Evolutionary conservation across 2,113 vertebrate species (phyloP).

Genomic region (Hyaena hyaena): DNA sequence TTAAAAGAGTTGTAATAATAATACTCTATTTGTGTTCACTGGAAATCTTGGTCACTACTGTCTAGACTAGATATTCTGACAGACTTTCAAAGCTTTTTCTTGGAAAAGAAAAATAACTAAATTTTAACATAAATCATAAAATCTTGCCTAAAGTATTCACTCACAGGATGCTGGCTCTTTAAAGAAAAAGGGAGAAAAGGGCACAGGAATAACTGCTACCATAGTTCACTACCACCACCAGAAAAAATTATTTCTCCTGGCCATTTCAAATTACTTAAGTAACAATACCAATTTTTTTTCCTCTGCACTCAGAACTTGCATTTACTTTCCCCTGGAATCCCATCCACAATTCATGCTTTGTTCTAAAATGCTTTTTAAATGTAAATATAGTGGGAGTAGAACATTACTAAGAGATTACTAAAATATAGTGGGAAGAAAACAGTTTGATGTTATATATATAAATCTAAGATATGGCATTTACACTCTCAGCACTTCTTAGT

Average conservation of each 20-base stretch:
- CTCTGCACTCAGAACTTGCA: slow-evolving; percentile 12
- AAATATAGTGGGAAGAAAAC: background rate
- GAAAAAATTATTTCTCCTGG: slow-evolving; percentile 3
- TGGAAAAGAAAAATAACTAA: slow-evolving; percentile 38
- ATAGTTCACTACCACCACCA: slow-evolving; percentile 4
- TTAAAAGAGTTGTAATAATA: background rate
- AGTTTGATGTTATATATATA: background rate
- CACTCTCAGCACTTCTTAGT: background rate
- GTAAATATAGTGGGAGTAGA: background rate
- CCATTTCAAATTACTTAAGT: slow-evolving; percentile 7
- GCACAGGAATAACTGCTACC: background rate
- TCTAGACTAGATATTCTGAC: background rate
- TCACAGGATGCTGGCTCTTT: background rate
- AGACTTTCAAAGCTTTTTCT: slow-evolving; percentile 4
- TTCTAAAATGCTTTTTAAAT: slow-evolving; percentile 55
- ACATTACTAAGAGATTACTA: slow-evolving; percentile 21
- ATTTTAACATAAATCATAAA: slow-evolving; percentile 43
- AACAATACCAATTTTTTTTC: background rate
- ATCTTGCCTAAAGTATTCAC: slow-evolving; percentile 13
- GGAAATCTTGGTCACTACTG: background rate
- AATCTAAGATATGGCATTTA: background rate
- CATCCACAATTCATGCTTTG: slow-evolving; percentile 33
- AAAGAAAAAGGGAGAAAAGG: background rate
- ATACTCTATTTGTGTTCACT: background rate
- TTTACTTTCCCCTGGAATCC: slow-evolving; percentile 33